Percentiles rank a stretch among this genome's conserved stretches.
Conservation (phyloP, 1,140 invertebrate species). For the Neoseiulus cucumeris region DNA sequence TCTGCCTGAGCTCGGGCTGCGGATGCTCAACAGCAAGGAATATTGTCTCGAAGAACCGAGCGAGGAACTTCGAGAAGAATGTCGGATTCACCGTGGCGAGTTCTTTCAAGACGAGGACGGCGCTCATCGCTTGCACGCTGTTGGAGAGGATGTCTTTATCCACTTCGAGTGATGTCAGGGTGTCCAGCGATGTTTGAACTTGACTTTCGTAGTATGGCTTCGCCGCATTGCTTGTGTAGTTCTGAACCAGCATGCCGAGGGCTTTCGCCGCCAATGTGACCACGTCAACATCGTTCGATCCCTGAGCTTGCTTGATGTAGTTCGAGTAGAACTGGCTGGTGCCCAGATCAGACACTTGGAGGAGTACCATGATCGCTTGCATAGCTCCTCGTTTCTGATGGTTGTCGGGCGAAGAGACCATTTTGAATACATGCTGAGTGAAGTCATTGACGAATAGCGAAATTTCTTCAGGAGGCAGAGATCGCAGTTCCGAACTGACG, state of each 20-base stretch:
- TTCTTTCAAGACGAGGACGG: constrained; percentile 71
- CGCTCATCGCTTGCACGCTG: constrained; percentile 16
- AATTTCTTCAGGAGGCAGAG: constrained; percentile 74
- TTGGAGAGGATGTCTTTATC: constrained; percentile 3
- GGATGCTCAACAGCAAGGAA: constrained; percentile 78
- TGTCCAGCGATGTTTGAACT: neutral
- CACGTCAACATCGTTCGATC: constrained; percentile 10
- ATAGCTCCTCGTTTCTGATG: constrained; percentile 91
- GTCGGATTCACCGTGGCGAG: constrained; percentile 85
- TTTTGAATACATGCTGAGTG: constrained; percentile 83
- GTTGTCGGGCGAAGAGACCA: constrained; percentile 75
- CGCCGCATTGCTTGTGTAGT: neutral
- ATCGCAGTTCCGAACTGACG: constrained; percentile 73
- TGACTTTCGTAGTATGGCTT: constrained; percentile 10
- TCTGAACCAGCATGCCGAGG: constrained; percentile 41
- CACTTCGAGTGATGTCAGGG: constrained; percentile 12
- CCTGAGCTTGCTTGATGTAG: constrained; percentile 1
- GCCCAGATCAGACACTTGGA: neutral
- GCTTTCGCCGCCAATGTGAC: constrained; percentile 48
- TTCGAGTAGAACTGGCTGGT: constrained; percentile 1
- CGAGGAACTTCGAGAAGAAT: constrained; percentile 94
- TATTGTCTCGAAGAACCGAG: constrained; percentile 79
- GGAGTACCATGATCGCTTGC: constrained; percentile 58
- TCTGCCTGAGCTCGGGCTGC: constrained; percentile 34
- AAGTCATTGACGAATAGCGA: constrained; percentile 79